Evolutionary conservation across 2,797 vertebrate genomes (phyloP).

Genomic region (Peromyscus aztecus): DNA sequence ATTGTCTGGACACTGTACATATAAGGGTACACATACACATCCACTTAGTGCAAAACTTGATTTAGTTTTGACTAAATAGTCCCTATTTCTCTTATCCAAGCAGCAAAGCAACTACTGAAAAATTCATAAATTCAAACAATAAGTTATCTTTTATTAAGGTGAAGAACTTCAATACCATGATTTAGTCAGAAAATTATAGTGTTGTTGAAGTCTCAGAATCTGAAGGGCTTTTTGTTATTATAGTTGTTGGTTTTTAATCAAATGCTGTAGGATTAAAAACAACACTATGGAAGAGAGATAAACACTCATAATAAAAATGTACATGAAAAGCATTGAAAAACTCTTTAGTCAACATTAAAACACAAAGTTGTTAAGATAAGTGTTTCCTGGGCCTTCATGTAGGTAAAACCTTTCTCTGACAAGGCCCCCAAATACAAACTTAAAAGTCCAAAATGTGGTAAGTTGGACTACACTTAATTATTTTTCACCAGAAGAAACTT

Average conservation of each 20-base stretch:
- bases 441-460: not conserved
- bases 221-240: not conserved
- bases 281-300: not conserved
- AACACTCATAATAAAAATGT: not conserved
- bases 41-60: not conserved
- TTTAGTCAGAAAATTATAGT: not conserved
- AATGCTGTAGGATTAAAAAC: slow-evolving; percentile 16
- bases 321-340: not conserved
- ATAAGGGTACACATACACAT: not conserved
- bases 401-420: slow-evolving; percentile 38
- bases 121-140: not conserved
- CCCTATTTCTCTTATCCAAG: not conserved
- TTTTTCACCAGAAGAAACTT: not conserved
- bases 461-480: not conserved
- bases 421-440: not conserved
- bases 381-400: not conserved
- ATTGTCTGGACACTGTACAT: not conserved
- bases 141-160: not conserved
- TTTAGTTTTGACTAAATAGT: not conserved
- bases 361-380: not conserved
- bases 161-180: not conserved
- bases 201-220: not conserved
- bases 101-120: not conserved
- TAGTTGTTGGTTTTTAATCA: not conserved
- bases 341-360: slow-evolving; percentile 7